Evolutionary conservation across 2,888 invertebrate genomes (phyloP).

Genomic region (Athripsodes cinereus): DNA sequence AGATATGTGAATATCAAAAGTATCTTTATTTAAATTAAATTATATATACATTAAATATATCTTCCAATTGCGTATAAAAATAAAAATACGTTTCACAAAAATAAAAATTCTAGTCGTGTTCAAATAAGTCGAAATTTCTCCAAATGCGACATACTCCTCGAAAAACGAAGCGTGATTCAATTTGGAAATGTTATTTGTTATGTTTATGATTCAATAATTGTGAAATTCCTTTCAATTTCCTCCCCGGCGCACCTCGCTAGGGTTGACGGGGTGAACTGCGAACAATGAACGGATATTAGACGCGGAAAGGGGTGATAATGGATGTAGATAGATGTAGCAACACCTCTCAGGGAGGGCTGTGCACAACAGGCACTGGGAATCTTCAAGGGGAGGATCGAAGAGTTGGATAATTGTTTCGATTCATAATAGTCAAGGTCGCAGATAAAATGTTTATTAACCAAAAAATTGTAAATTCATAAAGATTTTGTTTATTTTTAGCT

Average conservation of each 20-base stretch:
- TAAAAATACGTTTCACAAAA: no score
- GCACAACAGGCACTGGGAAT: neutral
- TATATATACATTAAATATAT: no score
- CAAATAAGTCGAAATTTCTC: neutral
- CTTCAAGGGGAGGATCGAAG: neutral
- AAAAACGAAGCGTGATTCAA: conserved; percentile 8
- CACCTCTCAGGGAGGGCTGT: neutral
- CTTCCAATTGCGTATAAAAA: no score
- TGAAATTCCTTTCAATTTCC: conserved; percentile 11
- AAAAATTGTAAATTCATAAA: no score
- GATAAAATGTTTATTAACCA: no score
- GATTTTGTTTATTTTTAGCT: no score
- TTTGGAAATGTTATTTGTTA: conserved; percentile 19
- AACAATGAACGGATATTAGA: conserved; percentile 27
- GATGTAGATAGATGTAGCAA: conserved; percentile 10
- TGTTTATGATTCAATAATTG: conserved; percentile 20
- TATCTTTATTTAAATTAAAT: no score
- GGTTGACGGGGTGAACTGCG: conserved; percentile 4
- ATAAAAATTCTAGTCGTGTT: no score
- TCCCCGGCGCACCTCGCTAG: neutral
- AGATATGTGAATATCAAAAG: no score
- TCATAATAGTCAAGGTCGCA: neutral
- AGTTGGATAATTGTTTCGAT: neutral
- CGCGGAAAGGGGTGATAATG: conserved; percentile 20
- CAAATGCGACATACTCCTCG: conserved; percentile 4